Conservation (phyloP, 2,113 vertebrate species). For the Misgurnus mizolepis region DNA sequence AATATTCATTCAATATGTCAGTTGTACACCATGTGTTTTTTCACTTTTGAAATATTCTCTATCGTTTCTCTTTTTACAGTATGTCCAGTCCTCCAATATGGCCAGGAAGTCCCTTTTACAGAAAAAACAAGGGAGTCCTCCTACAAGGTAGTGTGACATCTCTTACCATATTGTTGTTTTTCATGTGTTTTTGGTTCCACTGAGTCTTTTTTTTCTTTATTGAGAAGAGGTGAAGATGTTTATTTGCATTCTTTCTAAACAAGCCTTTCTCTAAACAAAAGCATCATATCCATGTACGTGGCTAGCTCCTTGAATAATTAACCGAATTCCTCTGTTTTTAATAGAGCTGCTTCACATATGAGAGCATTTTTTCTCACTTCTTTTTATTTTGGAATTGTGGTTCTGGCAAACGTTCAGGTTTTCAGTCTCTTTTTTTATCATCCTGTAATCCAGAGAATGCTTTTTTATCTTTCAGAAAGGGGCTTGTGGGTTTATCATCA, state of each 20-base stretch:
- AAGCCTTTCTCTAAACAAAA: slow-evolving; percentile 46
- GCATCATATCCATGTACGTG: slow-evolving; percentile 67
- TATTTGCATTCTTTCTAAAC: slow-evolving; percentile 52
- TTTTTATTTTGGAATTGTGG: slow-evolving; percentile 40
- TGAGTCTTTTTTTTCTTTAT: slow-evolving; percentile 10
- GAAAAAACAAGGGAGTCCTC: slow-evolving; percentile 93
- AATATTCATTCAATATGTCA: background rate
- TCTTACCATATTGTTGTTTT: background rate
- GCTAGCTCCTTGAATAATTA: slow-evolving; percentile 55
- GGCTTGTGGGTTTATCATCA: slow-evolving; percentile 42
- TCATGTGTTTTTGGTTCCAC: slow-evolving; percentile 1
- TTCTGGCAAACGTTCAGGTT: slow-evolving; percentile 36
- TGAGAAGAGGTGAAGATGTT: slow-evolving; percentile 40
- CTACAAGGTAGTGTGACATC: slow-evolving; percentile 84
- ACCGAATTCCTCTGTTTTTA: slow-evolving; percentile 46
- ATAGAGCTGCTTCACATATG: slow-evolving; percentile 45
- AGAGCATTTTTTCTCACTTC: slow-evolving; percentile 34
- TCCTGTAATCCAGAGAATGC: slow-evolving; percentile 46
- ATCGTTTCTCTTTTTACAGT: slow-evolving; percentile 60
- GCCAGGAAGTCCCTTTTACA: slow-evolving; percentile 96
- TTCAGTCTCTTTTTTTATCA: slow-evolving; percentile 6
- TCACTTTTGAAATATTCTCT: background rate
- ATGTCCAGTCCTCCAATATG: slow-evolving; percentile 93
- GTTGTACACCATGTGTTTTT: slow-evolving; percentile 3
- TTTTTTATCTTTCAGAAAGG: slow-evolving; percentile 26